Conservation (phyloP, 2,797 vertebrate species). For the Myiothlypis chrysogaster region DNA sequence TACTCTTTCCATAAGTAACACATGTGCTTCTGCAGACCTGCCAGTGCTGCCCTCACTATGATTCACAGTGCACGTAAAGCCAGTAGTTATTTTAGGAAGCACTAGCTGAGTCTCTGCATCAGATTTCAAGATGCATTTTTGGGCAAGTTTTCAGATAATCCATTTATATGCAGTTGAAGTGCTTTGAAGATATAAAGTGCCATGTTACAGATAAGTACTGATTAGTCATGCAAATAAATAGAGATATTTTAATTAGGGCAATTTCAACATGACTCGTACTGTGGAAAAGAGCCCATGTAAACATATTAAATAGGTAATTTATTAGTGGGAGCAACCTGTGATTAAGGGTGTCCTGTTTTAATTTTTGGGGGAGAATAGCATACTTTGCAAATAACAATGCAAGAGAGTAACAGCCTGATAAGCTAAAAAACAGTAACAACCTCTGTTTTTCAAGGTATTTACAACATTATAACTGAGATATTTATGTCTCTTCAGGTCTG, state of each 20-base stretch:
- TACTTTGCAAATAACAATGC: not conserved
- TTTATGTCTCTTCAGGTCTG: not conserved
- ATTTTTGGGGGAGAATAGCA: not conserved
- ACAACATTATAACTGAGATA: not conserved
- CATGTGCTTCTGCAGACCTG: not conserved
- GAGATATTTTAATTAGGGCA: conserved; percentile 29
- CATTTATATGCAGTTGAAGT: not conserved
- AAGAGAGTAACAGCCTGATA: not conserved
- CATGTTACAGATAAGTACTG: not conserved
- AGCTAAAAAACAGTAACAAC: not conserved
- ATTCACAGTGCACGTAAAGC: not conserved
- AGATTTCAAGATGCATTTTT: not conserved
- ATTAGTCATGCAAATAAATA: conserved; percentile 45
- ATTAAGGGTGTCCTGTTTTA: not conserved
- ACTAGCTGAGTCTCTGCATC: not conserved
- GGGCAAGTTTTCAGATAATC: not conserved
- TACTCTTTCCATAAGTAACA: not conserved
- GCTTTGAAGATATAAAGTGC: conserved; percentile 31
- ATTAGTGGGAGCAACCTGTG: not conserved
- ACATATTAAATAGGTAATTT: not conserved
- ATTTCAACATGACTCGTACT: not conserved
- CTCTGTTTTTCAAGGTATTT: not conserved
- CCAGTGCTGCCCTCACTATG: not conserved
- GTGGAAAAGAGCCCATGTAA: not conserved
- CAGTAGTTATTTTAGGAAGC: not conserved